These are phyloP conservation scores for Copidosoma floridanum DNA, from an alignment of 1,140 invertebrate genomes.

Conservation along the genomic window DNA sequence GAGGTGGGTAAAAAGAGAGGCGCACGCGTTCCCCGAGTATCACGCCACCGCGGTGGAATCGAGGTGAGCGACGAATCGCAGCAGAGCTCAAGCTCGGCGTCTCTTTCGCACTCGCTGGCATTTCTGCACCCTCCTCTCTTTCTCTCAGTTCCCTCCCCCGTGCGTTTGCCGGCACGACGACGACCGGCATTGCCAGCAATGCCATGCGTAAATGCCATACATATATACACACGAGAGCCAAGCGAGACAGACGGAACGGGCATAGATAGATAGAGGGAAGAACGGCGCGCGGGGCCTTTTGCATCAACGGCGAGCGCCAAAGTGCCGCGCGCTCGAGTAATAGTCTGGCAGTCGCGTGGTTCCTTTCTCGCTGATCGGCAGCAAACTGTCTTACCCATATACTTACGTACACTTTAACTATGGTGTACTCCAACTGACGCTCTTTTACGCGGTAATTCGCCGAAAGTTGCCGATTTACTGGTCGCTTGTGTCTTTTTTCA, in stretches of 20 bases:
- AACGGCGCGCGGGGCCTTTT: constrained; percentile 26
- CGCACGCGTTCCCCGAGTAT: background rate
- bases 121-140: background rate
- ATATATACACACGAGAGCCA: no score
- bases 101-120: constrained; percentile 4
- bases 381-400: no score
- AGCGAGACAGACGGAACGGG: no score
- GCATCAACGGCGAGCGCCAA: background rate
- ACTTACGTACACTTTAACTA: no score
- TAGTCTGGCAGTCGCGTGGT: constrained; percentile 22
- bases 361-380: background rate
- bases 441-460: no score
- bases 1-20: no score
- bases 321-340: no score
- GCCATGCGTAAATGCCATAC: no score
- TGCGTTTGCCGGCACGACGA: background rate
- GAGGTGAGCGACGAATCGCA: constrained; percentile 23
- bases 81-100: background rate
- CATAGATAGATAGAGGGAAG: no score
- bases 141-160: background rate
- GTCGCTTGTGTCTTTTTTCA: no score
- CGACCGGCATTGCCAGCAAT: no score
- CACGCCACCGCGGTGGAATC: constrained; percentile 20
- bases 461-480: background rate
- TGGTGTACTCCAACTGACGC: no score